phyloP scores from a whole-genome alignment of 2,113 vertebrate species.

The Silurus asotus region DNA sequence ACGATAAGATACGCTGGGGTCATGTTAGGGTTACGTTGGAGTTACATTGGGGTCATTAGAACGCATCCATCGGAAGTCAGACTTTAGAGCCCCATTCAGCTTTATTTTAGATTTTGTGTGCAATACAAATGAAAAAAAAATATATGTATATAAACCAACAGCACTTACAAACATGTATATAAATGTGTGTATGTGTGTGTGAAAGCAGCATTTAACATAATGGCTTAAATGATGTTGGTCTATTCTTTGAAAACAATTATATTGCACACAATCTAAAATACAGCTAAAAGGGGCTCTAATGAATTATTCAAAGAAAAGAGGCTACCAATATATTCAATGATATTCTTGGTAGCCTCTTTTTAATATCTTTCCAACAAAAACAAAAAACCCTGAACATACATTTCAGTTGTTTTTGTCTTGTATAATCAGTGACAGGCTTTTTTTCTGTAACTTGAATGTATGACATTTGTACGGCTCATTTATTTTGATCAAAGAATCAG shows the following conservation, averaged over 20 bases:
- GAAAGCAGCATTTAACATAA: no score
- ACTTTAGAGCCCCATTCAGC: no score
- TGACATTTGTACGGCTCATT: not conserved
- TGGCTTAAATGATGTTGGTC: no score
- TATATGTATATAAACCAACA: no score
- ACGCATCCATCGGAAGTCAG: no score
- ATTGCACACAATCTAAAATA: not conserved
- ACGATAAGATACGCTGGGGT: no score
- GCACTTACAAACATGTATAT: not conserved
- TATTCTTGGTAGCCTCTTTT: not conserved
- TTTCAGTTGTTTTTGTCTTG: not conserved
- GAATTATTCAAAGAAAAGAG: not conserved
- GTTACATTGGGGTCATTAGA: no score
- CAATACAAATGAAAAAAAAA: no score
- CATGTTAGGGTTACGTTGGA: no score
- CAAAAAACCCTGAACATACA: not conserved
- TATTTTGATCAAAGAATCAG: conserved; percentile 1
- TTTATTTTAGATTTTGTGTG: no score
- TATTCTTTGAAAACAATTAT: no score
- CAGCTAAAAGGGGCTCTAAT: not conserved
- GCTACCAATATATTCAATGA: conserved; percentile 8
- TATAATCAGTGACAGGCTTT: not conserved
- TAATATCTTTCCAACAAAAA: not conserved
- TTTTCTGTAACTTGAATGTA: not conserved
- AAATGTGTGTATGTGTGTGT: not conserved